Conservation (phyloP, 2,888 invertebrate genomes). For the Podabrus alpinus region DNA sequence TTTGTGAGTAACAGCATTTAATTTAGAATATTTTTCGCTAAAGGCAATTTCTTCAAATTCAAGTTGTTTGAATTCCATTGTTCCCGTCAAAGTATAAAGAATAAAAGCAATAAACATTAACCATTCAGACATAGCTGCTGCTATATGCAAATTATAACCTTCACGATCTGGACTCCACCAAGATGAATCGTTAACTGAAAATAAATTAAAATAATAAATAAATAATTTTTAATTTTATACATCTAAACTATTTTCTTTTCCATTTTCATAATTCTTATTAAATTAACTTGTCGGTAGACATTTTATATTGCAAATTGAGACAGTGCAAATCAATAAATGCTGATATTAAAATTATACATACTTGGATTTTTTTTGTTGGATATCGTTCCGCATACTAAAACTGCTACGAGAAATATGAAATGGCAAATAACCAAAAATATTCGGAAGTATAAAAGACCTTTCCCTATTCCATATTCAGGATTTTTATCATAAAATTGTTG, state of each 20-base stretch:
- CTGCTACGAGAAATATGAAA: background rate
- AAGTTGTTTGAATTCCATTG: constrained; percentile 16
- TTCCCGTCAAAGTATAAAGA: background rate
- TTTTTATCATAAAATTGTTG: background rate
- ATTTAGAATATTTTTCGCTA: background rate
- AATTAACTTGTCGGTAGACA: background rate
- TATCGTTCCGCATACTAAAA: background rate
- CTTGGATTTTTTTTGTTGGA: background rate
- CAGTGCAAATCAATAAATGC: background rate
- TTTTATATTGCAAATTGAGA: background rate
- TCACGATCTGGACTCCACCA: constrained; percentile 16
- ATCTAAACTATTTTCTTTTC: too few species aligned
- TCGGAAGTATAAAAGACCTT: background rate
- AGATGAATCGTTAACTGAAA: background rate
- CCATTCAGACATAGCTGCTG: constrained; percentile 16
- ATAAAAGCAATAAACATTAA: background rate
- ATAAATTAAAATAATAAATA: background rate
- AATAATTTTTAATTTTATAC: background rate
- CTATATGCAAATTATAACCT: constrained; percentile 6
- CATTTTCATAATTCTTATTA: too few species aligned
- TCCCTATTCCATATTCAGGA: background rate
- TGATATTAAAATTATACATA: background rate
- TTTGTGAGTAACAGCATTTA: background rate
- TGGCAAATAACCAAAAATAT: background rate
- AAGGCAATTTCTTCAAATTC: constrained; percentile 13